Conservation (phyloP, 2,113 vertebrate species). For the Lophochroa leadbeateri region DNA sequence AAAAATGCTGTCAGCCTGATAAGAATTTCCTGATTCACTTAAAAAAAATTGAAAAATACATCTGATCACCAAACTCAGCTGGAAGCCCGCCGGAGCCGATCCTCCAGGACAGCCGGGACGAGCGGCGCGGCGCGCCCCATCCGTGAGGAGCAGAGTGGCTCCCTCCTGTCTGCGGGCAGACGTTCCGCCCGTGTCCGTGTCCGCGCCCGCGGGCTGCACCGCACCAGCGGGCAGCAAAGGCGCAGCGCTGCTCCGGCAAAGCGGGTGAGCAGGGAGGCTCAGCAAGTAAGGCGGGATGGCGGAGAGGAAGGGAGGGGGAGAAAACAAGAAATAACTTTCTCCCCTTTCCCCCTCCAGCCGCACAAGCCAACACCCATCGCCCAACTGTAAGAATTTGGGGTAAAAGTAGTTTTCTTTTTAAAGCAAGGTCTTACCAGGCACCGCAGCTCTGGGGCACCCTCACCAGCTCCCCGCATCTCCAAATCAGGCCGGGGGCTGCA, state of each 20-base stretch:
- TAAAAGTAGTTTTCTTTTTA: rapidly evolving
- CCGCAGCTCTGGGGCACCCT: not conserved
- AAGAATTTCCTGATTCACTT: slow-evolving; percentile 78
- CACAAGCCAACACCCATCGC: not conserved
- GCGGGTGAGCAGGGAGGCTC: not conserved
- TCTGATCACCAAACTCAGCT: slow-evolving; percentile 68
- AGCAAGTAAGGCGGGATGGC: not conserved
- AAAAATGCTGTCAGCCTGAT: slow-evolving; percentile 82
- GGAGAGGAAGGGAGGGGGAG: not conserved
- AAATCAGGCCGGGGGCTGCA: not conserved
- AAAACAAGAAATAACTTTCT: not conserved
- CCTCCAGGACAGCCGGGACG: not conserved
- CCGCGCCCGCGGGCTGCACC: not conserved
- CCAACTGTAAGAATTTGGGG: not conserved
- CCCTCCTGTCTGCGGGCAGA: not conserved
- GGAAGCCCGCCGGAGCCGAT: not conserved
- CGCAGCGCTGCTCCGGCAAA: not conserved
- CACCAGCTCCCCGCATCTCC: not conserved
- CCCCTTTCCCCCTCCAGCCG: not conserved
- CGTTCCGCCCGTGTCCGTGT: slow-evolving; percentile 2
- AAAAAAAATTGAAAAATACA: not conserved
- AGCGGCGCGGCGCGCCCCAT: not conserved
- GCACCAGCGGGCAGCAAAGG: not conserved
- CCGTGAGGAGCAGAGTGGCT: not conserved
- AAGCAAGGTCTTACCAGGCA: not conserved